Base-by-base conservation (phyloP, 2,888 invertebrate species). In the Osedax frankpressi region DNA sequence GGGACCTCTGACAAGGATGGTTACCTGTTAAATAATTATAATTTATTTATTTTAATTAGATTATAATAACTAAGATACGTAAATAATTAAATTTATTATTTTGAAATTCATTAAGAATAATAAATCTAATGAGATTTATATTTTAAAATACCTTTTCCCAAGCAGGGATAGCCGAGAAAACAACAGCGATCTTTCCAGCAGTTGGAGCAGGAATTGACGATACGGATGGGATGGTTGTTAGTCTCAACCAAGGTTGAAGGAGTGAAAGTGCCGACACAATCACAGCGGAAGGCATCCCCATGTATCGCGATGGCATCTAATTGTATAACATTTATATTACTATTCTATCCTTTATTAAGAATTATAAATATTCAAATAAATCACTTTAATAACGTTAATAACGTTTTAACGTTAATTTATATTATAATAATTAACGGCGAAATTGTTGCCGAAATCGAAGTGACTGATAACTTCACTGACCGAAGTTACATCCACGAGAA, bases 91-190 rank as follows among this genome's bases (percentile, higher is more conserved):
- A n/a, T n/a, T n/a, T n/a, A n/a, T n/a, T n/a, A n/a, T n/a, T n/a
- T n/a, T n/a, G n/a, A n/a, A n/a, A n/a, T n/a, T n/a, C n/a, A n/a
- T n/a, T n/a, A n/a, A n/a, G n/a, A n/a, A n/a, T n/a, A n/a, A n/a
- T n/a, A n/a, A n/a, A n/a, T n/a, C n/a, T n/a, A n/a, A n/a, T n/a
- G n/a, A n/a, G n/a, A n/a, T n/a, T n/a, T n/a, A n/a, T n/a, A n/a
- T n/a, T n/a, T n/a, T n/a, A n/a, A n/a, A n/a, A n/a, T n/a, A 69
- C 69, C 69, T 69, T 26, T 29, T 69, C 28, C 69, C 69, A 69
- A 1, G 69, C 69, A 6, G 69, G 69, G 11, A 69, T 28, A 30
- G 30, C 69, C 29, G 27, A 28, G 28, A 30, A 25, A 24, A 69
- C 14, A n/a, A 69, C 1, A 25, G 69, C 69, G 28, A 69, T 69